phyloP scores from a whole-genome alignment of 2,113 vertebrate species.

The Heliornis fulica region DNA sequence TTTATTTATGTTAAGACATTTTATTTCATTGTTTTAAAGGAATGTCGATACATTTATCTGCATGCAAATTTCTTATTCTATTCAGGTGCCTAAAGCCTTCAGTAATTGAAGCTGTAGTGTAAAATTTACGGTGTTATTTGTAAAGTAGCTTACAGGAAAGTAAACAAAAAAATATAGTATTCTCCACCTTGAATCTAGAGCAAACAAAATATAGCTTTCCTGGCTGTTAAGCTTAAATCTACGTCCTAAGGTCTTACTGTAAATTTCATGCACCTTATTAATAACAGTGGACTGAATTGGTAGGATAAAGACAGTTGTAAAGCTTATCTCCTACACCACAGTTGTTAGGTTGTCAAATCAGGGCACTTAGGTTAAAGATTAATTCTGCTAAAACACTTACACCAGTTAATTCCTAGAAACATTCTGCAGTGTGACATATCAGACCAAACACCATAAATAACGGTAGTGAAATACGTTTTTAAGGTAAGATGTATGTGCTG shows the following conservation, averaged over 20 bases:
- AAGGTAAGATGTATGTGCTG: background rate
- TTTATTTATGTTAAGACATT: background rate
- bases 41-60: background rate
- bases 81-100: background rate
- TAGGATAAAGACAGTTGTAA: background rate
- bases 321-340: background rate
- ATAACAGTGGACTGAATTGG: conserved; percentile 13
- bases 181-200: background rate
- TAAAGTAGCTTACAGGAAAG: background rate
- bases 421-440: background rate
- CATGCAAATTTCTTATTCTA: background rate
- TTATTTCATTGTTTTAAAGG: conserved; percentile 4
- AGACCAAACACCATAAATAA: background rate
- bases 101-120: background rate
- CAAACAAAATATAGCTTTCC: background rate
- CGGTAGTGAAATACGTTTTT: background rate
- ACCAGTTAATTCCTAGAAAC: background rate
- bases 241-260: background rate
- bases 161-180: background rate
- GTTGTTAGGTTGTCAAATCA: conserved; percentile 26
- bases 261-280: background rate
- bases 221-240: background rate
- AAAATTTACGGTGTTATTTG: conserved; percentile 4
- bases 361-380: conserved; percentile 12
- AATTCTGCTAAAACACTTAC: background rate